Evolutionary conservation across 64 coral and sea anemone species (phyloP).

Genomic region (Hydrozoanthus tunicans): DNA sequence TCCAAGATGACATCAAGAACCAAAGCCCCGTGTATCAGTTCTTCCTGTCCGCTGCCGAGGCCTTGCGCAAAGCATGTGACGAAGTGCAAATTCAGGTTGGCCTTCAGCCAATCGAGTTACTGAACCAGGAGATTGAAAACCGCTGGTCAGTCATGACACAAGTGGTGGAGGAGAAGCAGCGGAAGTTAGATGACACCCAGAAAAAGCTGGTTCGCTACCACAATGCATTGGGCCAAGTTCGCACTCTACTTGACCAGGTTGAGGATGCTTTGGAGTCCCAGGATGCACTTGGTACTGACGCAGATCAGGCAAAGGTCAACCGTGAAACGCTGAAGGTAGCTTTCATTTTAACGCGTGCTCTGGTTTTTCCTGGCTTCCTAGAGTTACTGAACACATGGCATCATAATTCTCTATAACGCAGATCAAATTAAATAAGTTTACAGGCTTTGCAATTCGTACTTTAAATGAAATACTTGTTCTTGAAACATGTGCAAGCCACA

Average conservation of each 20-base stretch:
- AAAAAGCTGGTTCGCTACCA: constrained; percentile 70
- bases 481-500: background rate
- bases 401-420: no score
- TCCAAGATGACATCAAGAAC: constrained; percentile 87
- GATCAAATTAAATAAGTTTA: background rate
- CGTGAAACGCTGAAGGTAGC: constrained; percentile 86
- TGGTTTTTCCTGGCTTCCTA: no score
- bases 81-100: constrained; percentile 77
- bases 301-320: constrained; percentile 68
- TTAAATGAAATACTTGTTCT: background rate
- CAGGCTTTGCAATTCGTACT: background rate
- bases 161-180: constrained; percentile 71
- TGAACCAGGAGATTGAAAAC: constrained; percentile 80
- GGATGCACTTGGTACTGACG: constrained; percentile 50
- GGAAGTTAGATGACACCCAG: constrained; percentile 72
- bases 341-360: background rate
- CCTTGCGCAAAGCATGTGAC: constrained; percentile 70
- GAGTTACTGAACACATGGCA: no score
- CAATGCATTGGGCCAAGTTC: constrained; percentile 55
- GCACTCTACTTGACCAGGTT: constrained; percentile 50
- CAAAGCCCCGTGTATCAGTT: constrained; percentile 86
- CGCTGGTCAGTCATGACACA: constrained; percentile 85
- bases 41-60: constrained; percentile 78
- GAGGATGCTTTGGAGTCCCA: constrained; percentile 69
- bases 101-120: constrained; percentile 75